Evolutionary conservation across 1,140 invertebrate genomes (phyloP).

Genomic region (Chionoecetes opilio): DNA sequence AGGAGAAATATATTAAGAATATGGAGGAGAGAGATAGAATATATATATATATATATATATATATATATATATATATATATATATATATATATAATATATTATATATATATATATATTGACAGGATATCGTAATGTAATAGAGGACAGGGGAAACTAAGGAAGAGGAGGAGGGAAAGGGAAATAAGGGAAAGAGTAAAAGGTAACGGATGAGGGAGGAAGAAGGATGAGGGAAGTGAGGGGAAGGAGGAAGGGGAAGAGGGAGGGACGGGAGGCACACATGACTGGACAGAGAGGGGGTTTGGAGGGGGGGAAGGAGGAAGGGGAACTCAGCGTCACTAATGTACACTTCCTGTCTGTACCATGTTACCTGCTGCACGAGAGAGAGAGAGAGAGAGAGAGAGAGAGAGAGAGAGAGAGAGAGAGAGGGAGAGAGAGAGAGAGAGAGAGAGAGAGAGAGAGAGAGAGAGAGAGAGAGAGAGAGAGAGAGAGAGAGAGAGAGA

Average conservation of each 20-base stretch:
- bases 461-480: slow-evolving; percentile 42
- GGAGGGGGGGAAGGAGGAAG: not conserved
- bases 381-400: slow-evolving; percentile 53
- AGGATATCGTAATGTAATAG: no score
- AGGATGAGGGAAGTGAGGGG: not conserved
- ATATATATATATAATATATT: no score
- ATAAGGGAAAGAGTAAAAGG: not conserved
- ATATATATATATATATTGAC: no score
- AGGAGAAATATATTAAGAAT: not conserved
- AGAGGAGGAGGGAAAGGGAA: not conserved
- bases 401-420: slow-evolving; percentile 42
- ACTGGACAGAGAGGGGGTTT: no score
- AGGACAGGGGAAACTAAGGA: not conserved
- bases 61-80: no score
- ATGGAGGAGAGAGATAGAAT: not conserved
- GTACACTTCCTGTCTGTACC: slow-evolving; percentile 7
- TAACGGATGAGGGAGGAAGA: not conserved
- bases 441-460: slow-evolving; percentile 37
- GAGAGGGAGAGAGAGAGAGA: slow-evolving; percentile 35
- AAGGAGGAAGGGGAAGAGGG: not conserved
- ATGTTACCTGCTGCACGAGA: slow-evolving; percentile 33
- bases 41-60: no score
- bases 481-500: slow-evolving; percentile 37
- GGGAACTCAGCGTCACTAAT: not conserved
- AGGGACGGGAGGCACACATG: not conserved